These are phyloP conservation scores for Bufo bufo DNA, from an alignment of 2,113 vertebrate species.

Conservation along the genomic window DNA sequence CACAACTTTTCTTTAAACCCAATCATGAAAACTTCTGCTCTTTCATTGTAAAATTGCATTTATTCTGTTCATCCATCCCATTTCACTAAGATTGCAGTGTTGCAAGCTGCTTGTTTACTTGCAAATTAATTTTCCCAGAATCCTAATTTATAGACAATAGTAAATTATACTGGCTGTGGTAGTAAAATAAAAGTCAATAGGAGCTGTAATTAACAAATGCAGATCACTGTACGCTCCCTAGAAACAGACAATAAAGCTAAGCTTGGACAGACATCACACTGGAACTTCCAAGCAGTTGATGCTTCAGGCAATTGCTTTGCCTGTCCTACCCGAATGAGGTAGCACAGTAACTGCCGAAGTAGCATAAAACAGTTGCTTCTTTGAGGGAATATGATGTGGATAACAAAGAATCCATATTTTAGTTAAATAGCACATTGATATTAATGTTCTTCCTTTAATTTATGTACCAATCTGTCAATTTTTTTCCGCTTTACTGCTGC, in stretches of 20 bases:
- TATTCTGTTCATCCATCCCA: not conserved
- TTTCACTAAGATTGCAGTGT: not conserved
- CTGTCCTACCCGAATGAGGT: not conserved
- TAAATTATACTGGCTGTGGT: slow-evolving; percentile 4
- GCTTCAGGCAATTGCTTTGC: not conserved
- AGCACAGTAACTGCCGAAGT: not conserved
- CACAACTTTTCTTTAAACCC: not conserved
- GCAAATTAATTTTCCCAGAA: not conserved
- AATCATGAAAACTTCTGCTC: not conserved
- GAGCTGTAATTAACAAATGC: slow-evolving; percentile 9
- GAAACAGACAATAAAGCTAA: not conserved
- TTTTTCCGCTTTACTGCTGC: slow-evolving; percentile 3
- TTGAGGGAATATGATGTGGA: not conserved
- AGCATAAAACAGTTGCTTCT: not conserved
- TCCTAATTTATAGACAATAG: slow-evolving; percentile 4
- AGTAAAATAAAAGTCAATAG: not conserved
- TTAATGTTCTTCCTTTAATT: not conserved
- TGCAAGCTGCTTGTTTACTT: not conserved
- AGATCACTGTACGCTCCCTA: not conserved
- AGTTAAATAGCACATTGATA: not conserved
- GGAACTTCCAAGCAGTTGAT: not conserved
- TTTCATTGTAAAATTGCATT: not conserved
- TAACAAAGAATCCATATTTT: not conserved
- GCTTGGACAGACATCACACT: not conserved
- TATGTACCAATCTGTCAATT: not conserved